Evolutionary conservation across 1,140 invertebrate species (phyloP).

Genomic region (Bombus polaris): DNA sequence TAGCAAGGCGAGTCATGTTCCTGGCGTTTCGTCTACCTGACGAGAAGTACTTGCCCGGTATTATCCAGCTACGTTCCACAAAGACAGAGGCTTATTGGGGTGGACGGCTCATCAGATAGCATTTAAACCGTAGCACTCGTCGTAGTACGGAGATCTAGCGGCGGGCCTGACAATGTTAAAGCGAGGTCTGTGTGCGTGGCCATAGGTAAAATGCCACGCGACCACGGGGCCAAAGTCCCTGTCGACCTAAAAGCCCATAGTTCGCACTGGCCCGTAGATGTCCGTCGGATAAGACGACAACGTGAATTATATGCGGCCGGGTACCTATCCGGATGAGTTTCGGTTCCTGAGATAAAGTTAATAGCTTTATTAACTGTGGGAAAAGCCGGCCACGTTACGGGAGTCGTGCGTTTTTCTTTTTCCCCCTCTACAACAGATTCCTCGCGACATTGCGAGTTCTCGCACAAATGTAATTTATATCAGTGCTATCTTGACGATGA

Average conservation of each 20-base stretch:
- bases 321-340: constrained; percentile 74
- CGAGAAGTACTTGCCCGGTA: background rate
- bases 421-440: background rate
- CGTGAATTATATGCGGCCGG: constrained; percentile 72
- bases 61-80: background rate
- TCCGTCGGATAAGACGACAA: constrained; percentile 76
- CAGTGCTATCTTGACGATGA: background rate
- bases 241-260: constrained; percentile 78
- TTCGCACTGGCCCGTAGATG: constrained; percentile 78
- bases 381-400: constrained; percentile 63
- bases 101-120: constrained; percentile 79
- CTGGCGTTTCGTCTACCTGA: constrained; percentile 18
- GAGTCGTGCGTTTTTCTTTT: constrained; percentile 3
- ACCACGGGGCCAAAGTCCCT: constrained; percentile 72
- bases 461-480: background rate
- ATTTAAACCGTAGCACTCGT: constrained; percentile 70
- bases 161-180: constrained; percentile 3
- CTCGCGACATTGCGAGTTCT: background rate
- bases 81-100: constrained; percentile 54
- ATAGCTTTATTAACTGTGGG: constrained; percentile 82
- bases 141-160: constrained; percentile 15
- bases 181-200: constrained; percentile 11
- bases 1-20: background rate
- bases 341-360: constrained; percentile 77
- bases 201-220: constrained; percentile 80